Percentiles rank a stretch among this genome's conserved stretches.
phyloP scores from a whole-genome alignment of 2,797 vertebrate genomes.

The Simalia tracyae region DNA sequence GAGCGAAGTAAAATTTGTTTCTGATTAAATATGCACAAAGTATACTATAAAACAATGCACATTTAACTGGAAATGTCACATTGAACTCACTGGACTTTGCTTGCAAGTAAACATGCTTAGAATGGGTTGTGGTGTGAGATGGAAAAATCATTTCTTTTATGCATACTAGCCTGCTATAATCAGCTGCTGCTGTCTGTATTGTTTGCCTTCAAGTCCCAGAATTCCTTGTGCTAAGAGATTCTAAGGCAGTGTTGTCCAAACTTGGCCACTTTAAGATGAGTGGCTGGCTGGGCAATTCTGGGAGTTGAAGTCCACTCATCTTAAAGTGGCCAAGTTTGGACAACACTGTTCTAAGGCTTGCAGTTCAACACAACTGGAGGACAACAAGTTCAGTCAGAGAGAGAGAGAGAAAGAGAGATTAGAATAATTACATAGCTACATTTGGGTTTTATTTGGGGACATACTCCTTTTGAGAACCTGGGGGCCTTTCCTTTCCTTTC shows the following conservation, averaged over 20 bases:
- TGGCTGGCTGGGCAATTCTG: too few relatives aligned
- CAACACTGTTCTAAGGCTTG: not conserved
- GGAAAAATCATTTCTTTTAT: not conserved
- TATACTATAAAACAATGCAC: not conserved
- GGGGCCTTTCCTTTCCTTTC: not conserved
- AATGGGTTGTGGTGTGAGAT: not conserved
- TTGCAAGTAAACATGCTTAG: not conserved
- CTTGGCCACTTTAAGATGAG: too few relatives aligned
- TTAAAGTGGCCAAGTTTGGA: too few relatives aligned
- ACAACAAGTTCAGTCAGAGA: not conserved
- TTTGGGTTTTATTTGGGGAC: not conserved
- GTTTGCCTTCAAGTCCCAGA: not conserved
- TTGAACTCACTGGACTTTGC: not conserved
- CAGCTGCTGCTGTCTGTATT: not conserved
- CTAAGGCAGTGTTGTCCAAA: too few relatives aligned
- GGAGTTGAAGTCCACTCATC: too few relatives aligned
- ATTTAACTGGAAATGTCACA: not conserved
- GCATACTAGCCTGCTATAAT: not conserved
- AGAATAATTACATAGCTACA: not conserved
- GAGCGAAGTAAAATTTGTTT: not conserved
- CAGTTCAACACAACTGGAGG: not conserved
- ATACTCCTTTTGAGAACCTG: not conserved
- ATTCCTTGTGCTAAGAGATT: not conserved
- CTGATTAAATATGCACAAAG: not conserved
- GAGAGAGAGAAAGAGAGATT: too few relatives aligned